Base-by-base conservation (phyloP, 2,113 vertebrate species). In the Lutjanus erythropterus region DNA sequence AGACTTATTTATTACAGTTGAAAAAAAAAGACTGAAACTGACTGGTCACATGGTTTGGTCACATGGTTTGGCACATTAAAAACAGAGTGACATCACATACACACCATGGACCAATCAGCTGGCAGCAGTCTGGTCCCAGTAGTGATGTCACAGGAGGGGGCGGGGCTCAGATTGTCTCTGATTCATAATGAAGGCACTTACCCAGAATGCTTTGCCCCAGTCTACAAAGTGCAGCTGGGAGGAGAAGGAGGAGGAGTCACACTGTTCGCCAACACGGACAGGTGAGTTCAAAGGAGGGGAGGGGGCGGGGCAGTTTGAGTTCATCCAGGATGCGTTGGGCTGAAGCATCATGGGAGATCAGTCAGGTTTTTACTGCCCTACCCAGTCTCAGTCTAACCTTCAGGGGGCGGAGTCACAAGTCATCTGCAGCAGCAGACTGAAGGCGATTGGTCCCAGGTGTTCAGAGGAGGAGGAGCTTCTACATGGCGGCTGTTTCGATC, bases 401-500 rank as follows among this genome's bases (percentile, higher is more conserved):
- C 44, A 29, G 81, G 55, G 80, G 73, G 29, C 7, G 44, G 33
- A 73, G 86, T 85, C 82, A 80, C 86, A 89, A 88, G 9, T 88
- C 93, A 95, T 93, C 94, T 58, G 46, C 65, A 75, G 93, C 95
- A 95, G 95, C 91, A n/a, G 93, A 89, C 88, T 90, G 93, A 75
- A 94, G 72, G 75, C 66, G 89, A 95, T 97, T 96, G 96, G 97
- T 97, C 96, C 96, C 91, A 89, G 81, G 87, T 91, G 66, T 90
- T 79, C 75, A 44, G 46, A 84, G 62, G 69, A 31, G 82, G 62
- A 21, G 78, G 83, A 55, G 73, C 86, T 79, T 90, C 93, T 96
- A 99, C 96, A 99, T 97, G 74, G 96, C 96, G 1, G 97, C 97
- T 8, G 94, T 93, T 37, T 99, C 98, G 23, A 99, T 97, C 95